Base-by-base conservation (phyloP, 1,140 invertebrate species). In the Monochamus saltuarius region DNA sequence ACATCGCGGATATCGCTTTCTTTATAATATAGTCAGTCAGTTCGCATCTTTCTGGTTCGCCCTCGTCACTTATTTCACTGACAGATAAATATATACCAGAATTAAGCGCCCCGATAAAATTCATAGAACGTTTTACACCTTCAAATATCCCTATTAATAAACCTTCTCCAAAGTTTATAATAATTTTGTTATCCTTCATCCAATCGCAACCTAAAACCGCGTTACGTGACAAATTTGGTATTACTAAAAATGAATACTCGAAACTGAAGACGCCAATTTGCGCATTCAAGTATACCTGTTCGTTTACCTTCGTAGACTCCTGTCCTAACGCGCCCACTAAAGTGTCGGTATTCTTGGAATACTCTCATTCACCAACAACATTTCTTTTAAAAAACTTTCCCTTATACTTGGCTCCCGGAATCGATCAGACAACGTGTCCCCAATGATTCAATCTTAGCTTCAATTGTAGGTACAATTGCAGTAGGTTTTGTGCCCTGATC, bases 271-370 rank as follows among this genome's bases (percentile, higher is more conserved):
- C 17, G 1, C 1, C 29, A 13, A 1, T 11, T 11, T 36, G 7
- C n/a, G 38, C 11, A 36, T n/a, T 9, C 22, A 53, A 11, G n/a
- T 66, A 52, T 9, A 59, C 39, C 22, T 67, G 54, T 16, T 62
- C 35, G 14, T 55, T 58, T 10, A 71, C 57, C 10, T 61, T 52
- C n/a, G 49, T n/a, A 60, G 61, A 64, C 47, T 57, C 60, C 29
- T 66, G 56, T 16, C 65, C 62, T 38, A 62, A 16, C 2, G 61
- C 67, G 4, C 45, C 52, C 49, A 17, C 61, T 17, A 70, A 59
- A 36, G 63, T 63, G 70, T 46, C 2, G 66, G 70, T 37, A 70
- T 47, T 9, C 51, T 16, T 0, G 66, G 55, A 40, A 65, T 16
- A 16, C 46, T 39, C 11, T 14, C 29, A 49, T 49, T 45, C 36